Evolutionary conservation across 2,888 invertebrate species (phyloP).

Genomic region (Prosapia bicincta): DNA sequence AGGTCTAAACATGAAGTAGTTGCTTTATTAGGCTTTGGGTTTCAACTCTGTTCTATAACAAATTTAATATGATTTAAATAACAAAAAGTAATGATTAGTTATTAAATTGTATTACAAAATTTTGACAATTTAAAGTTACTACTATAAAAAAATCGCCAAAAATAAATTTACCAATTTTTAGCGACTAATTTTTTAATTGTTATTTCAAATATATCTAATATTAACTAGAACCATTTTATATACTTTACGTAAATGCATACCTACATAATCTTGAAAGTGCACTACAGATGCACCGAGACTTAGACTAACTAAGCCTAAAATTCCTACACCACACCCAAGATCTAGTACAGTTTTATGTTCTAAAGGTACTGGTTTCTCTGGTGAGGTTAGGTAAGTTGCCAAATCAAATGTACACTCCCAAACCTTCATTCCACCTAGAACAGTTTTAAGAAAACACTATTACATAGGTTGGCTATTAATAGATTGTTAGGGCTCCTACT

Average conservation of each 20-base stretch:
- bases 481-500: too few species aligned
- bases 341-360: slow-evolving; percentile 66
- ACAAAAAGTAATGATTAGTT: too few species aligned
- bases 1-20: too few species aligned
- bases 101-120: too few species aligned
- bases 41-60: too few species aligned
- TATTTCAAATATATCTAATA: neutral
- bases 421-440: slow-evolving; percentile 84
- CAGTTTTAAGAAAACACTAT: too few species aligned
- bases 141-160: too few species aligned
- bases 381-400: slow-evolving; percentile 57
- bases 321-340: slow-evolving; percentile 89
- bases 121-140: too few species aligned
- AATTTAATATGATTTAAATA: too few species aligned
- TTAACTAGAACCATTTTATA: neutral
- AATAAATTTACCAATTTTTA: neutral
- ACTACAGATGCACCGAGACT: slow-evolving; percentile 61
- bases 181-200: too few species aligned
- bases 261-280: slow-evolving; percentile 93
- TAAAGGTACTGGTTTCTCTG: slow-evolving; percentile 46
- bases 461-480: too few species aligned
- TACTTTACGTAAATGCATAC: slow-evolving; percentile 42
- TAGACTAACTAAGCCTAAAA: slow-evolving; percentile 78
- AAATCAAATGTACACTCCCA: slow-evolving; percentile 94
- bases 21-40: too few species aligned